Base-by-base conservation (phyloP, 2,888 invertebrate genomes). In the Danaus chrysippus region DNA sequence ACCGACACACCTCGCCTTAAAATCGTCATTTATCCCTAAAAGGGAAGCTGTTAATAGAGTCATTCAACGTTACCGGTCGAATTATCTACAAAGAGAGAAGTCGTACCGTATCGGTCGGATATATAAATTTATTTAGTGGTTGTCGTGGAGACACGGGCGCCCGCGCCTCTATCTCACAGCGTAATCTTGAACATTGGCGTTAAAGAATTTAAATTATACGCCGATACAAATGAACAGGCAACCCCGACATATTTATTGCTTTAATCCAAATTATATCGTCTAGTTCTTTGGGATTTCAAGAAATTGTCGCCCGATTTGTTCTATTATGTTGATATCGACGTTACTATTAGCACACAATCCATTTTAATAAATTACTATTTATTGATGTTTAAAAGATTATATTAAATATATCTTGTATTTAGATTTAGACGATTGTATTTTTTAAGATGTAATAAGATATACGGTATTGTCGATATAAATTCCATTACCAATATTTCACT, bases 21-120 rank as follows among this genome's bases (percentile, higher is more conserved):
- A 85, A 80, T 79, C 83, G 86, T 88, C 85, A 87, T 88, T 89
- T 87, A 88, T 88, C 86, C 87, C 79, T 86, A 88, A 89, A 91
- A 87, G 88, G 90, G 91, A 90, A 91, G 90, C 91, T 90, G 90
- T 90, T 91, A 91, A 91, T 91, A 91, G 90, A 91, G 91, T 82
- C 90, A 89, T 91, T 91, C 89, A 87, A 88, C 86, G 90, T 87
- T 85, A 91, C 89, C 87, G 88, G 82, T 79, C 83, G 87, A 88
- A 89, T 90, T 90, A 90, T 90, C 90, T 89, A 89, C 89, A 90
- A 90, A 90, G 90, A 86, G 87, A 87, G 79, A 79, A 87, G 82
- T 87, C 83, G 76, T 77, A 70, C 74, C 80, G 79, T 83, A 82
- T 83, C 84, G 83, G 86, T 89, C 90, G 90, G 91, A 90, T 86